Base-by-base conservation (phyloP, 2,888 invertebrate genomes). In the Ophion ventricosus region DNA sequence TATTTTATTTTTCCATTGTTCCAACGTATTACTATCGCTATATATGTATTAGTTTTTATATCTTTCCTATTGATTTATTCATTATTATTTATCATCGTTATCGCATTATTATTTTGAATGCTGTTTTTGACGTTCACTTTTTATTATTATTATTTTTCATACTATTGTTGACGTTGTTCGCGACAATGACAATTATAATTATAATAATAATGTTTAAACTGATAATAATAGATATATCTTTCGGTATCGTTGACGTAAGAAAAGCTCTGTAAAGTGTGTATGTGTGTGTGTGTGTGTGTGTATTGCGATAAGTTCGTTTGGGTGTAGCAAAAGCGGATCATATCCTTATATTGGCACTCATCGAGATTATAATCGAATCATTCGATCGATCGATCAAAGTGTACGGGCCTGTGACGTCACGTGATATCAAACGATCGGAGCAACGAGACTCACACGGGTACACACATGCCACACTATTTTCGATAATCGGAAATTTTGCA, bases 321-420 rank as follows among this genome's bases (percentile, higher is more conserved):
- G 74, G 64, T 78, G 64, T 57, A 61, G 84, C 70, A 83, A 43
- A 66, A 69, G 29, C 72, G 76, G 77, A 85, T 86, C 82, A 86
- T 87, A 74, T 75, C 76, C 78, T 59, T 84, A 79, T 56, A 72
- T 56, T 72, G 35, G 29, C 86, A 83, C 83, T 69, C 76, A 87
- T 86, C 83, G 89, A 85, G 88, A 90, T 91, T 91, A 89, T 91
- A 91, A 91, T 91, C 89, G 89, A 86, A 91, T 91, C 89, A 91
- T 89, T 89, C 90, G 88, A 91, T 88, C 89, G 90, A 91, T 88
- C 89, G 91, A 90, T 91, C 91, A 91, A 91, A 91, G 91, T 80
- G 49, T 11, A 81, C 75, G 49, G 61, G 78, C 70, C 74, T 74
- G 87, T 90, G 90, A 91, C 90, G 91, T 91, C 88, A 82, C 80